Base-by-base conservation (phyloP, 2,797 vertebrate genomes). In the Lithobates pipiens region DNA sequence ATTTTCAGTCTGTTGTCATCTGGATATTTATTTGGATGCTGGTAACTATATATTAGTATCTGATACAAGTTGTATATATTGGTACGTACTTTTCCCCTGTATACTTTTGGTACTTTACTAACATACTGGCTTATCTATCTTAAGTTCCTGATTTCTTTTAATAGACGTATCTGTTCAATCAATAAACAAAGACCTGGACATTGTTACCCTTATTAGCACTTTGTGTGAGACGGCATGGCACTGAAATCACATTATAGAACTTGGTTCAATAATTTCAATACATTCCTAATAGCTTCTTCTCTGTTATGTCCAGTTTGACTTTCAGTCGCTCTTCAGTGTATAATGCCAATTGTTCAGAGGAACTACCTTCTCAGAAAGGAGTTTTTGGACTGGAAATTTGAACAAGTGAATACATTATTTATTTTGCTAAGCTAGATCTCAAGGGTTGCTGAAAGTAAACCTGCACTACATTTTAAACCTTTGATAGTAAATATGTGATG, bases 11-110 rank as follows among this genome's bases (percentile, higher is more conserved):
- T 44, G 65, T 44, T 86, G 13, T 70, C 54, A 81, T 54, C 23
- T 36, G 18, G 16, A 74, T 71, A 78, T 65, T 78, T 85, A 39
- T 77, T 72, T 85, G 68, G 21, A 70, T 57, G 25, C 29, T 57
- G 57, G 39, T 7, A 85, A 63, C 36, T 74, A 72, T 57, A 68
- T 70, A 29, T 74, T 39, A 23, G 23, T 65, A 25, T 9, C 23
- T 25, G 29, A 39, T 39, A 10, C 39, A 39, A 39, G 7, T 46
- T 46, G 44, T 68, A 73, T 32, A 54, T 70, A 29, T 75, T 42
- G 65, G n/a, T 67, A 11, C 10, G 1, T 21, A 29, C 34, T 68
- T 61, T 46, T 70, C 39, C 67, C 16, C 8, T 18, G 50, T 54
- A 61, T 2, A 25, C 13, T 81, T 9, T 3, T 71, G 21, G 54